Evolutionary conservation across 2,797 vertebrate species (phyloP).

Genomic region (Lacerta bilineata): DNA sequence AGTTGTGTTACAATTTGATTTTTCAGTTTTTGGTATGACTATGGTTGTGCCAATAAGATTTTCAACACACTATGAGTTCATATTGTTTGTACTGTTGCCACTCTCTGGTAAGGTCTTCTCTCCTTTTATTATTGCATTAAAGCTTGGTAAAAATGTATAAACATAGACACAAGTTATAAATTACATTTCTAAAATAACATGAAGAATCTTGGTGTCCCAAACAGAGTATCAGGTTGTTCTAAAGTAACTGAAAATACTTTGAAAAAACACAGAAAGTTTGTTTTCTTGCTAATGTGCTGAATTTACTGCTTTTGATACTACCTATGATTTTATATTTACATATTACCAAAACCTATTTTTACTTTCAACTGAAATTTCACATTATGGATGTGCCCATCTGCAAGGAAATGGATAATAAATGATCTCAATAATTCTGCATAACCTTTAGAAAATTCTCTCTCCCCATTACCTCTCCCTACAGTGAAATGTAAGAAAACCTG

Average conservation of each 20-base stretch:
- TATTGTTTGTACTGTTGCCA: background rate
- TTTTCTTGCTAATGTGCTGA: background rate
- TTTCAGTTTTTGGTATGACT: conserved; percentile 14
- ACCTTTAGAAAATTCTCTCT: background rate
- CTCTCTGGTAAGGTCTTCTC: background rate
- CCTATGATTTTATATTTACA: conserved; percentile 62
- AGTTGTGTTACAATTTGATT: background rate
- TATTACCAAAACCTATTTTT: background rate
- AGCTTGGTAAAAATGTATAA: background rate
- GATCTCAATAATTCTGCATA: background rate
- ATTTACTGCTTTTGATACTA: conserved; percentile 36
- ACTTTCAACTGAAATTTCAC: background rate
- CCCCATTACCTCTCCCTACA: background rate
- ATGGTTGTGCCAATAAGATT: background rate
- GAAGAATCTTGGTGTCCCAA: background rate
- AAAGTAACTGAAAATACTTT: background rate
- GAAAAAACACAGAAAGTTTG: background rate
- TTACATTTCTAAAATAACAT: background rate
- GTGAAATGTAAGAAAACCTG: background rate
- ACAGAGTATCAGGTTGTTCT: background rate
- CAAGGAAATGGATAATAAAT: background rate
- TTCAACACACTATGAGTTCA: background rate
- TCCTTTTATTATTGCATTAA: background rate
- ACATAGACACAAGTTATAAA: background rate
- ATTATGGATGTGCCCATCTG: background rate